A percentile compares a stretch with the other conserved stretches of the same genome.
phyloP scores from a whole-genome alignment of 2,888 invertebrate genomes.

The Callimorpha dominula region DNA sequence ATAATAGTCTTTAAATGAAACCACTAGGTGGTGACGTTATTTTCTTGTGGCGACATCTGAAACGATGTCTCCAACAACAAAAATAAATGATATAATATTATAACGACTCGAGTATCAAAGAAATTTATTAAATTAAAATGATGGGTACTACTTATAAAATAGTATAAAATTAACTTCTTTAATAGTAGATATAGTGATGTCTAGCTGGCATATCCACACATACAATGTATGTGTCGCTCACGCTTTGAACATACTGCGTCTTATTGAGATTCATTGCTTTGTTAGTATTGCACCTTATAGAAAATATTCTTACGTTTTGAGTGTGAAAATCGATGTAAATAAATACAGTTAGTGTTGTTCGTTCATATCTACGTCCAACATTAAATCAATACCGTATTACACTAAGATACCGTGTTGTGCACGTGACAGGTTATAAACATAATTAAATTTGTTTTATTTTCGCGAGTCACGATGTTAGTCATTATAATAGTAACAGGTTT shows the following conservation, averaged over 20 bases:
- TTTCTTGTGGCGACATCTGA: slow-evolving; percentile 23
- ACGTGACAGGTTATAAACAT: slow-evolving; percentile 47
- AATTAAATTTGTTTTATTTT: slow-evolving; percentile 47
- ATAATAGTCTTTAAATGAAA: slow-evolving; percentile 1
- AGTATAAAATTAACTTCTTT: slow-evolving; percentile 14
- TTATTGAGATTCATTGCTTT: slow-evolving; percentile 22
- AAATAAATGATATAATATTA: slow-evolving; percentile 16
- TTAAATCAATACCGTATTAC: slow-evolving; percentile 27
- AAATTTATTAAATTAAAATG: slow-evolving; percentile 7
- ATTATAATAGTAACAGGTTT: slow-evolving; percentile 60
- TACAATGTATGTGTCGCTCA: slow-evolving; percentile 30
- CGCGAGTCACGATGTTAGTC: slow-evolving; percentile 67
- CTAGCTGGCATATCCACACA: slow-evolving; percentile 35
- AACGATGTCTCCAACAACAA: slow-evolving; percentile 39
- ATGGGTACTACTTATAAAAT: slow-evolving; percentile 18
- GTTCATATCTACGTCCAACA: slow-evolving; percentile 43
- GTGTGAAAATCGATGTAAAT: slow-evolving; percentile 14
- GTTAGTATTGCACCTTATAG: slow-evolving; percentile 22
- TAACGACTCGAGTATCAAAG: slow-evolving; percentile 27
- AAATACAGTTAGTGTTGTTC: slow-evolving; percentile 46
- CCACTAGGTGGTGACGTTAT: slow-evolving; percentile 11
- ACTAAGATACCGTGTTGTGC: slow-evolving; percentile 33
- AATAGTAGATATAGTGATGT: slow-evolving; percentile 31
- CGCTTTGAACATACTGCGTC: slow-evolving; percentile 18
- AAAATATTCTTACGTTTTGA: slow-evolving; percentile 7